Evolutionary conservation across 2,888 invertebrate species (phyloP), one percentile per base, ranked within the genome.

Genomic region (Diaprepes abbreviatus): DNA sequence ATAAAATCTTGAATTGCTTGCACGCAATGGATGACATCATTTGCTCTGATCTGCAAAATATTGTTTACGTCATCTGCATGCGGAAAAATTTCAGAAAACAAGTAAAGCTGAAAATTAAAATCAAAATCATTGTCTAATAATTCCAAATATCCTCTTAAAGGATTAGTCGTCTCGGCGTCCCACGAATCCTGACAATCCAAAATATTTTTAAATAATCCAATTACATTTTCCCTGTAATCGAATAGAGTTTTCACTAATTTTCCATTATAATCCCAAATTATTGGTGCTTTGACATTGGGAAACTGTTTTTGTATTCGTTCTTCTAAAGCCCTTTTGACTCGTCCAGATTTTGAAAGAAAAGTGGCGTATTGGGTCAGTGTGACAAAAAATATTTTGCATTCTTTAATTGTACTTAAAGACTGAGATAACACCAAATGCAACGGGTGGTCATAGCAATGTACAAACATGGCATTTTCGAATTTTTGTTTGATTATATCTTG

Each of bases 401-500:
- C 62, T 31, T 62, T 45, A 6, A 62, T 50, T 12, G n/a, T 70
- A 33, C 62, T 55, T 4, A 78, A 74, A 5, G 70, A 62, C 35
- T 75, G 65, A 9, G 73, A 71, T 38, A 80, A 70, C 48, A 75
- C 67, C 24, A 70, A 70, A 66, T 74, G 69, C 2, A 73, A 35
- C 9, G 48, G 33, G 54, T 75, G 72, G 6, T 70, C 74, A 57
- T 58, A 70, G 52, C 71, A 74, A 21, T 72, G 73, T 0, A 74
- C 57, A 69, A 72, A 74, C 12, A 73, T 17, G 24, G 79, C 79
- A 57, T 69, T 48, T 19, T 66, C 65, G 64, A 58, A 78, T 45
- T 40, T 70, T 60, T 77, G 73, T 62, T 71, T 74, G 14, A 79
- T 74, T 72, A 73, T 75, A 14, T 71, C 67, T 73, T 82, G 81